A percentile compares a stretch with the other conserved stretches of the same genome.
These are phyloP conservation scores for Dynastes maya DNA, from an alignment of 2,888 invertebrate genomes.

Conservation along the genomic window DNA sequence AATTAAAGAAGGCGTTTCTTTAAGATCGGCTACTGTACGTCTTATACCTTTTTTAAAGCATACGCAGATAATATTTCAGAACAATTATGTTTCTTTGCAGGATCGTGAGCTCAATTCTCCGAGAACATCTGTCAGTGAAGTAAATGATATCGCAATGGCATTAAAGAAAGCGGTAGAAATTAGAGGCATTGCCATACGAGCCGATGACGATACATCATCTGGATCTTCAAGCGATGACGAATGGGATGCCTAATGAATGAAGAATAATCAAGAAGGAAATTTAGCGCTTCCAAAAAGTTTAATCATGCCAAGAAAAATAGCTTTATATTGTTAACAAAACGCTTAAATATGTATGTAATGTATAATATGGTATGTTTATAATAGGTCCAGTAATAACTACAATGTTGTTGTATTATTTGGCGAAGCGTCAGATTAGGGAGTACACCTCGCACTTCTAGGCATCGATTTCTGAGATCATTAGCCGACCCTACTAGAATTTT, in stretches of 20 bases:
- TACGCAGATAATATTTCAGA: no score
- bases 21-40: constrained; percentile 30
- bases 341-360: no score
- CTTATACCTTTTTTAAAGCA: not conserved
- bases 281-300: no score
- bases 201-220: constrained; percentile 81
- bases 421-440: no score
- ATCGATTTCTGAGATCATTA: no score
- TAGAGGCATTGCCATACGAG: constrained; percentile 86
- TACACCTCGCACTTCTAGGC: no score
- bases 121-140: constrained; percentile 63
- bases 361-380: no score
- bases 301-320: no score
- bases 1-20: constrained; percentile 32
- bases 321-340: no score
- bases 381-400: no score
- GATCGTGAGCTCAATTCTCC: constrained; percentile 67
- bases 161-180: constrained; percentile 89
- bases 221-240: constrained; percentile 81
- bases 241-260: constrained; percentile 81
- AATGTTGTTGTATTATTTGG: no score
- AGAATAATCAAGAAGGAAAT: not conserved
- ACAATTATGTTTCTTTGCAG: constrained; percentile 50
- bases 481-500: no score
- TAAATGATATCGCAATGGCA: constrained; percentile 88